Conservation (phyloP, 2,797 vertebrate genomes). For the Esox masquinongy region DNA sequence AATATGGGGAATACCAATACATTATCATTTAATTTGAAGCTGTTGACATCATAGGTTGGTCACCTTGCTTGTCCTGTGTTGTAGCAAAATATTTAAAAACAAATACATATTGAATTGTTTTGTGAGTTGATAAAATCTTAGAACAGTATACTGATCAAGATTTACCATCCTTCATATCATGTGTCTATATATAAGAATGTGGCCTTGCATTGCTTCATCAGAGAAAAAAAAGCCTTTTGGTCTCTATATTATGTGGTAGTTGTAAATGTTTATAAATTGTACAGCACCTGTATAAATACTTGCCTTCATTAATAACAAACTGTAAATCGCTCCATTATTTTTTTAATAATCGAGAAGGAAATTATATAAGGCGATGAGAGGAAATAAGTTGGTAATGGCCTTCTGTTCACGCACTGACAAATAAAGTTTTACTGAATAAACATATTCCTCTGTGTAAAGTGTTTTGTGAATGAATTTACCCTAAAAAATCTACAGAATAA, state of each 20-base stretch:
- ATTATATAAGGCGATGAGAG: slow-evolving; percentile 59
- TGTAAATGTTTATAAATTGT: slow-evolving; percentile 99
- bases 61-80: neutral
- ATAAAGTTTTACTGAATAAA: slow-evolving; percentile 77
- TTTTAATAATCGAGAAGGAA: slow-evolving; percentile 91
- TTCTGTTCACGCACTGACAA: slow-evolving; percentile 84
- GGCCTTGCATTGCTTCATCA: slow-evolving; percentile 90
- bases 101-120: neutral
- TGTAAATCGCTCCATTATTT: slow-evolving; percentile 99
- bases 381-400: slow-evolving; percentile 72
- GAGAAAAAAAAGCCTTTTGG: slow-evolving; percentile 66
- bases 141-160: neutral
- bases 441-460: neutral
- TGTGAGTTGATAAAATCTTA: neutral
- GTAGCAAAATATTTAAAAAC: neutral
- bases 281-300: slow-evolving; percentile 98
- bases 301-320: slow-evolving; percentile 83
- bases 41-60: neutral
- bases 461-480: neutral
- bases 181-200: slow-evolving; percentile 76
- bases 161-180: slow-evolving; percentile 61
- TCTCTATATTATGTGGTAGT: slow-evolving; percentile 83
- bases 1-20: neutral
- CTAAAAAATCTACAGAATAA: neutral
- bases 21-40: neutral